Base-by-base conservation (phyloP, 2,888 invertebrate genomes). In the Rutpela maculata region DNA sequence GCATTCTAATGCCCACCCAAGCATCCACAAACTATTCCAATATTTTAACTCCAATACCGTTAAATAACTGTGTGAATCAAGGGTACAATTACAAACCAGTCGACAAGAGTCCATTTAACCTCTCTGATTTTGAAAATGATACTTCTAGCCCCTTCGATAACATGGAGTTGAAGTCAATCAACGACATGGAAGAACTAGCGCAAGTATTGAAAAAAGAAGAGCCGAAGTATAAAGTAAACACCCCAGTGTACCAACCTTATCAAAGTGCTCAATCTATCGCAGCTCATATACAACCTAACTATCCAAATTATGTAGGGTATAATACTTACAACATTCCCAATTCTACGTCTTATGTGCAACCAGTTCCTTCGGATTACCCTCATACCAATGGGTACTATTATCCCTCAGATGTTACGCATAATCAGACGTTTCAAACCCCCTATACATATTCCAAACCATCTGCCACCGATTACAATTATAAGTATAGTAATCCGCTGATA, bases 91-190 rank as follows among this genome's bases (percentile, higher is more conserved):
- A 74, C 6, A 84, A 82, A 69, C 74, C 83, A 35, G 83, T 78
- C 35, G 86, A 87, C 80, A 87, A 87, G 77, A 89, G 88, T 75
- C 87, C 89, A 4, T 89, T 86, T 89, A 92, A 90, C 89, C 91
- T 93, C 87, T 95, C 94, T 80, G 97, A 98, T 89, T 98, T 98
- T 91, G 98, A 98, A 89, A 94, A 95, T 87, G 97, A 97, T 87
- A 96, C 95, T 68, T 96, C 96, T 72, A 97, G 96, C 88, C 98
- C 98, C 0, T 98, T 98, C 90, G 98, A 98, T 91, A 97, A 96
- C 90, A 94, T 97, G 90, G 97, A 97, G 90, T 89, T 98, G 71
- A 97, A 97, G 90, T 96, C 97, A 59, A 95, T 98, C 77, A 97
- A 98, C 90, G 97, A 98, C 87, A 94, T 97, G 92, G 97, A 97